Conservation (phyloP, 2,888 invertebrate species). For the Emmelina monodactyla region DNA sequence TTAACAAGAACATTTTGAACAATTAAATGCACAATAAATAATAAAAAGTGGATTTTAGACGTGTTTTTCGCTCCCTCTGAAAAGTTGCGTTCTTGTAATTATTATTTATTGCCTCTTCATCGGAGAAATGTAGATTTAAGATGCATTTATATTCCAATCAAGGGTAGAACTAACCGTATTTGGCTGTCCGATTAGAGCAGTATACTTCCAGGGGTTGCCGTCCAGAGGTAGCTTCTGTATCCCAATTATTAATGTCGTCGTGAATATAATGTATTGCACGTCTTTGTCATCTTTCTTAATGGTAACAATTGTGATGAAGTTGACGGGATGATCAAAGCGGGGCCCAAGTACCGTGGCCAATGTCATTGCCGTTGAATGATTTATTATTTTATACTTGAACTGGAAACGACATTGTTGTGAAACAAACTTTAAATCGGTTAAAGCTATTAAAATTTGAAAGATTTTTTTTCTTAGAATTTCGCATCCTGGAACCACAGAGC, state of each 20-base stretch:
- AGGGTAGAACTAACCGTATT: no score
- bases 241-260: constrained; percentile 71
- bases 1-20: no score
- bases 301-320: constrained; percentile 40
- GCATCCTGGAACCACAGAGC: no score
- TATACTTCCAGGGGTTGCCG: constrained; percentile 80
- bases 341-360: constrained; percentile 73
- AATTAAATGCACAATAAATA: no score
- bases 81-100: no score
- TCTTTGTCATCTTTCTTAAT: constrained; percentile 22
- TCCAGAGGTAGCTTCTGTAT: constrained; percentile 74
- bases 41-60: no score
- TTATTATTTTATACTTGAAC: constrained; percentile 75
- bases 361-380: constrained; percentile 70
- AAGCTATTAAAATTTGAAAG: no score
- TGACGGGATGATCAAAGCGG: constrained; percentile 70
- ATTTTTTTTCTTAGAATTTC: not conserved
- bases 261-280: constrained; percentile 66
- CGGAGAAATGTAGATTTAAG: no score
- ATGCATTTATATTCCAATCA: no score
- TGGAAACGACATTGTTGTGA: constrained; percentile 31
- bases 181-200: no score
- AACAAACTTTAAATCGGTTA: constrained; percentile 1
- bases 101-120: no score
- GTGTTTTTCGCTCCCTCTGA: no score